Evolutionary conservation across 1,140 invertebrate genomes (phyloP), one percentile per base, ranked within the genome.

Genomic region (Physella acuta): DNA sequence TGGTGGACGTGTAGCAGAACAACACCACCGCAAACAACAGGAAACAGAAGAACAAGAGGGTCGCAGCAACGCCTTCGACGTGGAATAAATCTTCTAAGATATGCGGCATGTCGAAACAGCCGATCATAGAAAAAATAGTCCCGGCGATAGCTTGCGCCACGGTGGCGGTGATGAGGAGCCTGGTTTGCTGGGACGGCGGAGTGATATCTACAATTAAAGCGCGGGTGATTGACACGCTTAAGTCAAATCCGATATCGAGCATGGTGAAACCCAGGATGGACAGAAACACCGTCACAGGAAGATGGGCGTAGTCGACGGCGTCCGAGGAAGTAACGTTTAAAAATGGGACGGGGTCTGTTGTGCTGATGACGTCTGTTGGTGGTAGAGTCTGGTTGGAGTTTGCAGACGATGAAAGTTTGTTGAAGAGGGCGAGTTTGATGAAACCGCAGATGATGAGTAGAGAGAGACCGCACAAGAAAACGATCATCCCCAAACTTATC

Each of bases 171-270:
- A 64, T 28, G 16, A 64, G 44, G 11, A 64, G 39, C 20, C 62
- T 1, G 24, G 62, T 64, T 8, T 64, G 62, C 33, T 64, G 62
- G 20, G 20, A 31, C 4, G 39, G 3, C 16, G 62, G 49, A 0
- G 33, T 36, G 28, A 3, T 33, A 26, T 64, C 44, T 1, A 64
- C 26, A 31, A 64, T 36, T 11, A 64, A 64, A 24, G 62, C 62
- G 8, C 62, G 34, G 8, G 62, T 64, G 0, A 64, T 28, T 4
- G 62, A 64, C 49, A 64, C 33, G 30, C 62, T 64, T 28, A 53
- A 51, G 62, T 64, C 62, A 26, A 52, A 64, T 1, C 62, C 62
- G 49, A 64, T 64, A 30, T 64, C 62, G 5, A 64, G 30, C 14
- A 64, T 24, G 37, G 62, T 28, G 26, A 64, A 64, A 2, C 62